Percentiles rank a stretch among this genome's conserved stretches.
These are phyloP conservation scores for Acyrthosiphon pisum DNA, from an alignment of 1,140 invertebrate species.

Conservation along the genomic window DNA sequence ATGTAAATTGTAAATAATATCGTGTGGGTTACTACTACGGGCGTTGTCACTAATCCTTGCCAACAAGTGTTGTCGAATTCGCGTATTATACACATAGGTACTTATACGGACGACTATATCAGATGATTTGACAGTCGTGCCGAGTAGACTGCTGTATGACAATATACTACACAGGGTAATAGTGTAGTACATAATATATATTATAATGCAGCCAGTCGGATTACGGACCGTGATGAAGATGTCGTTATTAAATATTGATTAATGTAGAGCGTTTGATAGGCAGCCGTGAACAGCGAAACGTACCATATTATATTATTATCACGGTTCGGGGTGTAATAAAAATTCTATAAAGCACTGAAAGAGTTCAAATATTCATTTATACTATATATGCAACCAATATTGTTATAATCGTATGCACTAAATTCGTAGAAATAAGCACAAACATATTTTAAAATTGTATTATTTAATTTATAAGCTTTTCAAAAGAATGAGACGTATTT, in stretches of 20 bases:
- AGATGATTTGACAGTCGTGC: not conserved
- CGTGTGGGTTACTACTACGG: not conserved
- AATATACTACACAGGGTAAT: not conserved
- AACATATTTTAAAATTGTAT: not conserved
- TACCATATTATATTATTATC: not conserved
- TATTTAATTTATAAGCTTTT: not conserved
- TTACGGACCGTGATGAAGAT: not conserved
- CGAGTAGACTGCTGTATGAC: not conserved
- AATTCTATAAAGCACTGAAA: not conserved
- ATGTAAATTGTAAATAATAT: conserved; percentile 11
- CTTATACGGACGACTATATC: not conserved
- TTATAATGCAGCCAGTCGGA: not conserved
- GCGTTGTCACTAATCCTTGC: not conserved
- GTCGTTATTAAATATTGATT: conserved; percentile 30
- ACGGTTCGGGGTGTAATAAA: not conserved
- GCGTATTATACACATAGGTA: conserved; percentile 11
- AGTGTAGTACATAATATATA: not conserved
- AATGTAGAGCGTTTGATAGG: conserved; percentile 21
- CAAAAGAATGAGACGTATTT: not conserved
- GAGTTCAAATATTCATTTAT: not conserved
- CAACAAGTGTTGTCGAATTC: not conserved
- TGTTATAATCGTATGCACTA: not conserved
- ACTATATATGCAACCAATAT: not conserved
- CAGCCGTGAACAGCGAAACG: not conserved
- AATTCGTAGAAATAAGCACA: not conserved